Evolutionary conservation across 1,140 invertebrate species (phyloP).

Genomic region (Apis florea): DNA sequence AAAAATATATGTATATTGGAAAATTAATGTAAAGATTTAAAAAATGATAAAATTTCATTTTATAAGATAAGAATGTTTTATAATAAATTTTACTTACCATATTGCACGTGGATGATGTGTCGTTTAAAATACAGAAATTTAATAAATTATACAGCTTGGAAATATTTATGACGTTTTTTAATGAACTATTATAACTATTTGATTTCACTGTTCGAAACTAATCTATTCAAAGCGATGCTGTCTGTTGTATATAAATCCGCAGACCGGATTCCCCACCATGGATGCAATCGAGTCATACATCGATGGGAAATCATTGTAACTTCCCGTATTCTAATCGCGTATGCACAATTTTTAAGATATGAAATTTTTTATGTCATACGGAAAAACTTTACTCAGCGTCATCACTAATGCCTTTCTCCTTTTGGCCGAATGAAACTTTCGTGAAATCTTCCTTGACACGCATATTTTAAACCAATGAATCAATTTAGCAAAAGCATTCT

Average conservation of each 20-base stretch:
- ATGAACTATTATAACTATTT: neutral
- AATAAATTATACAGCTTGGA: neutral
- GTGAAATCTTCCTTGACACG: slow-evolving; percentile 1
- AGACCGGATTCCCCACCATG: slow-evolving; percentile 50
- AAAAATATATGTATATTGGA: neutral
- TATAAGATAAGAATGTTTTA: neutral
- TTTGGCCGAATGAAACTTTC: neutral
- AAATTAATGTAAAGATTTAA: neutral
- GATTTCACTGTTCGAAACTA: slow-evolving; percentile 21
- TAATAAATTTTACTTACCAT: slow-evolving; percentile 27
- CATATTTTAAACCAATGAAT: neutral
- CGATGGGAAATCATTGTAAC: slow-evolving; percentile 49
- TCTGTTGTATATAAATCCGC: slow-evolving; percentile 59
- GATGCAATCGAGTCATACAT: slow-evolving; percentile 23
- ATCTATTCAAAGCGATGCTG: slow-evolving; percentile 31
- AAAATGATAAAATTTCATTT: neutral
- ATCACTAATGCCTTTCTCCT: neutral
- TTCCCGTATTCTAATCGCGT: slow-evolving; percentile 20
- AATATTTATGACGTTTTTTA: neutral
- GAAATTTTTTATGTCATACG: neutral
- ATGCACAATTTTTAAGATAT: neutral
- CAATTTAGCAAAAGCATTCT: neutral
- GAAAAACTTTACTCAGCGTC: neutral
- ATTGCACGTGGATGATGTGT: no score
- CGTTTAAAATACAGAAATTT: neutral